Base-by-base conservation (phyloP, 2,797 vertebrate species). In the Rhyacichthys aspro region DNA sequence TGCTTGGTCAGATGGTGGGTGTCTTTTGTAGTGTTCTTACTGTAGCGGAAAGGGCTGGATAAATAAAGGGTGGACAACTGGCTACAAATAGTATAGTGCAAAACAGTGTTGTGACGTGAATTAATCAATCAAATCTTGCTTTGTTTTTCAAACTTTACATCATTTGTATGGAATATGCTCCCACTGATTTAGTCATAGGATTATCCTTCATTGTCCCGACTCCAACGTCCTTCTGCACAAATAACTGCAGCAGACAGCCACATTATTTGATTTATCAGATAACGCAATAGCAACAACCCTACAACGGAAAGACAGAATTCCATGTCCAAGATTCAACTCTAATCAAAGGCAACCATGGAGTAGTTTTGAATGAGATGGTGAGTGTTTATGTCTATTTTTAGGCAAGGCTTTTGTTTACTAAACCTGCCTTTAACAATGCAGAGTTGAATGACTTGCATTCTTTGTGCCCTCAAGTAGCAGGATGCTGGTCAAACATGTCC, bases 251-350 rank as follows among this genome's bases (percentile, higher is more conserved):
- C 19, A 56, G 32, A 46, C 53, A 11, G 46, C 7, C 10, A 38
- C 48, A 2, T 48, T 17, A 60, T 71, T 55, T 44, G 66, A 70
- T 64, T 47, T 55, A 17, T 48, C 34, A n/a, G 37, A 53, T 4
- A 33, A 34, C 32, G 9, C 14, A 19, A 5, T 56, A 66, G 67
- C 49, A 19, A 43, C 0, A 1, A 50, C 39, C 5, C 18, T 19
- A 46, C 61, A 46, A 55, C 37, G 11, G 60, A 41, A 50, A 44
- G 53, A 32, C 11, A 11, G 33, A 52, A 52, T 38, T 18, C 34
- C 17, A 52, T 52, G 37, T 52, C 3, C 23, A 28, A 5, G 23
- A 5, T 28, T 28, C n/a, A 36, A 9, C 33, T 37, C 11, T 37
- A 37, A 33, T 17, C 12, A 34, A 33, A 33, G 37, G 23, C 48